Evolutionary conservation across 2,113 vertebrate species (phyloP), one percentile per base, ranked within the genome.

Genomic region (Brienomyrus brachyistius): DNA sequence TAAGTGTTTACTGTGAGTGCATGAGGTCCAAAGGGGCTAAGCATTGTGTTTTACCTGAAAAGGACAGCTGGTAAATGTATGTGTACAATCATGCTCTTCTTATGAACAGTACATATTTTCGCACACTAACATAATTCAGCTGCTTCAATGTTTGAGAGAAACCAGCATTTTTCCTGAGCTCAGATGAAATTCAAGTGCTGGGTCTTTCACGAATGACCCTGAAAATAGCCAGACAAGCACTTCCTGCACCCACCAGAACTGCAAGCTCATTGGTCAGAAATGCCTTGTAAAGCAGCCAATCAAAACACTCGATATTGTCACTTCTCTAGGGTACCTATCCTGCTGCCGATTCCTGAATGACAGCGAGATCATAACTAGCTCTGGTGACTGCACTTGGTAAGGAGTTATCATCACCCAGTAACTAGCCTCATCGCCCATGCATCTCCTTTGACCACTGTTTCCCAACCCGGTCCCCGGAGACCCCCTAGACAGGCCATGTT

Each of bases 321-420:
- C 45, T 90, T 88, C 13, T 88, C 62, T 91, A 99, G 98, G 98
- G 91, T 99, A 99, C 93, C 97, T 99, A 90, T 98, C 98, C 93
- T 99, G 98, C 95, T 99, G 98, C 93, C 96, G 98, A 59, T 99
- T 99, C 94, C 91, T 99, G 87, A 98, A 97, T 6, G 98, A 99
- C 95, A 98, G 94, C 89, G 98, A 95, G 91, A 99, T 99, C 90
- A 97, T 99, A 94, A 99, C 98, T 92, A 98, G 98, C 94, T 99
- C 98, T 15, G 98, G 98, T 84, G 98, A 99, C 93, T 98, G 97
- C 92, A 99, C 98, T 0, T 99, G 97, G 98, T 99, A 93, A 97
- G 96, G 90, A 90, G 8, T 8, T 8, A 56, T 47, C 35, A n/a
- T 43, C 70, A 43, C 5, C 51, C 70, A 31, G 70, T 10, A 11